Evolutionary conservation across 2,888 invertebrate species (phyloP).

Genomic region (Zaprionus bogoriensis): DNA sequence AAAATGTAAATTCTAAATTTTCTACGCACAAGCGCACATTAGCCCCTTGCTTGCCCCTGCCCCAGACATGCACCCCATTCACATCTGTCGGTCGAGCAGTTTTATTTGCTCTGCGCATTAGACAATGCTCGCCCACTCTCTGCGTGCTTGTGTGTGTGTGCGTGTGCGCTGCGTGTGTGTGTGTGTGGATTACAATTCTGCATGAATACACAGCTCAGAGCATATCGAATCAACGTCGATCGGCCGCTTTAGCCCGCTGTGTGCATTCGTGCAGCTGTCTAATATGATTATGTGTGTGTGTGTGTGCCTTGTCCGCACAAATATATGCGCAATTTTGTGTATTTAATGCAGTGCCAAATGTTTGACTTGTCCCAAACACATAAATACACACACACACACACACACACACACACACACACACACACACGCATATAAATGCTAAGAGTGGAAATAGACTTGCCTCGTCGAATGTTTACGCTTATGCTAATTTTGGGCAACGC

Average conservation of each 20-base stretch:
- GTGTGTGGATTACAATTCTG: constrained; percentile 12
- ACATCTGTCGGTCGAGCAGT: constrained; percentile 39
- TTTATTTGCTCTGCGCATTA: constrained; percentile 67
- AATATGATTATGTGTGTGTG: constrained; percentile 26
- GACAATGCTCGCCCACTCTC: constrained; percentile 34
- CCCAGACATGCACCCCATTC: constrained; percentile 12
- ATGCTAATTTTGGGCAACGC: constrained; percentile 64
- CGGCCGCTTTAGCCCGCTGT: not conserved
- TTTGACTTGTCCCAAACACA: constrained; percentile 49
- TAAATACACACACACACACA: constrained; percentile 5
- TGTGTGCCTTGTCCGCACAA: too few relatives aligned
- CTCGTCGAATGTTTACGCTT: constrained; percentile 62
- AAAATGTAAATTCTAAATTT: constrained; percentile 69
- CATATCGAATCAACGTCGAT: constrained; percentile 9
- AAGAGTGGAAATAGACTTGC: constrained; percentile 25
- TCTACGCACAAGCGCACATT: constrained; percentile 68
- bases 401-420: not conserved
- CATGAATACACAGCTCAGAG: constrained; percentile 38
- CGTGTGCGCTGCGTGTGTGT: not conserved
- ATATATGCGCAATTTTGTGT: constrained; percentile 57
- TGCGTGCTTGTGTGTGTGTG: constrained; percentile 3
- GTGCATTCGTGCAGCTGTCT: constrained; percentile 13
- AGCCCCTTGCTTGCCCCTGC: constrained; percentile 24
- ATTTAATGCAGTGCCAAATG: constrained; percentile 72
- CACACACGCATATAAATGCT: not conserved